These are phyloP conservation scores for Meloidogyne floridensis DNA, from an alignment of 1,140 invertebrate genomes.

Conservation along the genomic window DNA sequence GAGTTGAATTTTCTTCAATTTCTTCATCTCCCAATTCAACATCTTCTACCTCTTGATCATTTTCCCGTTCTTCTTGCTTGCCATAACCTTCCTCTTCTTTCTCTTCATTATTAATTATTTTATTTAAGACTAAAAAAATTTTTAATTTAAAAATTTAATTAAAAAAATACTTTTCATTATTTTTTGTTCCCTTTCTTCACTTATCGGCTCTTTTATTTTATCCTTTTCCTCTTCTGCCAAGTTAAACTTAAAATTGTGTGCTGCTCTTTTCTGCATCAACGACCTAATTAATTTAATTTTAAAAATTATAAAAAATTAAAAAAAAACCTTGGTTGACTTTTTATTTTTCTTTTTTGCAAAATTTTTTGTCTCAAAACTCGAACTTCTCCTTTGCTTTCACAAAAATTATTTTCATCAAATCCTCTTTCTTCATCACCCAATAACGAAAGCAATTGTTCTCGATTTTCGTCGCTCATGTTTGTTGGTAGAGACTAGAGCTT, in stretches of 20 bases:
- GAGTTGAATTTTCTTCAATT: neutral
- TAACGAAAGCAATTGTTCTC: neutral
- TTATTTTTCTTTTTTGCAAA: neutral
- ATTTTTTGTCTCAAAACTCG: neutral
- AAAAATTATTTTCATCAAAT: neutral
- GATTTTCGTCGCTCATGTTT: constrained; percentile 1
- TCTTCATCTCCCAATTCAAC: too few relatives aligned
- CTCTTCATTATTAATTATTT: neutral
- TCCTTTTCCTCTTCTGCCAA: neutral
- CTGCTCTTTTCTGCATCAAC: neutral
- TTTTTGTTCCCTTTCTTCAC: neutral
- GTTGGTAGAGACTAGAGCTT: neutral
- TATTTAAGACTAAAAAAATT: neutral
- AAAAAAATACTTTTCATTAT: neutral
- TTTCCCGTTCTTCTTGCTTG: neutral
- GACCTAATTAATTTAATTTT: neutral
- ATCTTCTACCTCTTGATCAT: too few relatives aligned
- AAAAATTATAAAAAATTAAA: neutral
- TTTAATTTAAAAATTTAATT: neutral
- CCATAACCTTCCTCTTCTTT: neutral
- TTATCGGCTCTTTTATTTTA: neutral
- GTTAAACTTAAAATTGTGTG: neutral
- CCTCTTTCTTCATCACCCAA: neutral
- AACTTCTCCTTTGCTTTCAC: neutral
- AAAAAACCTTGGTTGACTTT: neutral